phyloP scores from a whole-genome alignment of 2,888 invertebrate species.

The Limnephilus lunatus region DNA sequence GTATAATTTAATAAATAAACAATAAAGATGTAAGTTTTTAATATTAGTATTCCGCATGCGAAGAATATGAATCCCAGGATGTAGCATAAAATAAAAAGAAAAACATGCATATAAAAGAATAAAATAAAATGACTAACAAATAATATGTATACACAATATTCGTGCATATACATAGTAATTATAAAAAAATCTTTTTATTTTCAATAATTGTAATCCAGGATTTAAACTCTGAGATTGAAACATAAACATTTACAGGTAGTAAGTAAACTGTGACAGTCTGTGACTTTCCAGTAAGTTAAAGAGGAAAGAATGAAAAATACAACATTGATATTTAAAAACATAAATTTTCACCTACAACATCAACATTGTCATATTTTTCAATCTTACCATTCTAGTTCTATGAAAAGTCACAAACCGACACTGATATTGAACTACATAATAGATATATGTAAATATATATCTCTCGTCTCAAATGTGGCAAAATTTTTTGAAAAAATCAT shows the following conservation, averaged over 20 bases:
- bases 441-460: no score
- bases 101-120: constrained; percentile 55
- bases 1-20: constrained; percentile 30
- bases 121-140: constrained; percentile 29
- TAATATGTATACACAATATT: constrained; percentile 22
- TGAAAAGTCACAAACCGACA: no score
- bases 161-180: not conserved
- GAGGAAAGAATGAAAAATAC: no score
- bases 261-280: not conserved
- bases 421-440: no score
- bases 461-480: no score
- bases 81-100: constrained; percentile 55
- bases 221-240: not conserved
- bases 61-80: constrained; percentile 60
- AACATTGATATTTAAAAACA: no score
- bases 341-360: no score
- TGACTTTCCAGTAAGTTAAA: no score
- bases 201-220: not conserved
- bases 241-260: not conserved
- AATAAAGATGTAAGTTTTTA: not conserved
- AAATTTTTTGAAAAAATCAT: no score
- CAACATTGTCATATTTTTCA: no score
- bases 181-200: not conserved
- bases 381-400: no score
- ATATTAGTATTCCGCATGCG: constrained; percentile 3